phyloP scores from a whole-genome alignment of 2,888 invertebrate genomes.

The Leptopilina myrica region DNA sequence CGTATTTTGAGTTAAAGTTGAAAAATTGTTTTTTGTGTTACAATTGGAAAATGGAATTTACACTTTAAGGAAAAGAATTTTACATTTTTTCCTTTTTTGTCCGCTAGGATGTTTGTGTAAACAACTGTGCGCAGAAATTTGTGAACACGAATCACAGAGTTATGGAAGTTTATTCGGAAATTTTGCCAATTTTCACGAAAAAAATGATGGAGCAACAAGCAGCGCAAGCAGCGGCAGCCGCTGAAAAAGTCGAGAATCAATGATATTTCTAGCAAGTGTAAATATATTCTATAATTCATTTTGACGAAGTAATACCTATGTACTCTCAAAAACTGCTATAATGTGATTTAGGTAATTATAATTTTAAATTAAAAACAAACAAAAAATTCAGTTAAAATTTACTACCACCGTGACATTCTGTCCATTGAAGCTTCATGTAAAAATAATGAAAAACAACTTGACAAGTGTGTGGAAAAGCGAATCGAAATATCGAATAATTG shows the following conservation, averaged over 20 bases:
- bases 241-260: slow-evolving; percentile 47
- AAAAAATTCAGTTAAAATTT: no score
- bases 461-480: no score
- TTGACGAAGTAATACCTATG: neutral
- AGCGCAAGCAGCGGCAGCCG: slow-evolving; percentile 58
- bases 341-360: neutral
- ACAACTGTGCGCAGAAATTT: slow-evolving; percentile 80
- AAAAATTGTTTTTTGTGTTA: neutral
- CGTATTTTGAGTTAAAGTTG: neutral
- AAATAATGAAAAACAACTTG: no score
- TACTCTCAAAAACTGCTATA: neutral
- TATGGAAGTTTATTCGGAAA: slow-evolving; percentile 81
- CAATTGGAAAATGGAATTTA: neutral
- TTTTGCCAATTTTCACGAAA: slow-evolving; percentile 79
- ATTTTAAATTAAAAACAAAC: neutral
- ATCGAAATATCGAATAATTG: no score
- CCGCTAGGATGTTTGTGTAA: slow-evolving; percentile 77
- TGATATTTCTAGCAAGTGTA: neutral
- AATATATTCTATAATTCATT: neutral
- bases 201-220: slow-evolving; percentile 77
- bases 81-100: slow-evolving; percentile 25
- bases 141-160: slow-evolving; percentile 81
- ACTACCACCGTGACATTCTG: no score
- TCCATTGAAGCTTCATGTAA: no score
- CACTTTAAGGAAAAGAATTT: neutral